phyloP scores from a whole-genome alignment of 1,140 invertebrate genomes.

The Caenorhabditis latens region DNA sequence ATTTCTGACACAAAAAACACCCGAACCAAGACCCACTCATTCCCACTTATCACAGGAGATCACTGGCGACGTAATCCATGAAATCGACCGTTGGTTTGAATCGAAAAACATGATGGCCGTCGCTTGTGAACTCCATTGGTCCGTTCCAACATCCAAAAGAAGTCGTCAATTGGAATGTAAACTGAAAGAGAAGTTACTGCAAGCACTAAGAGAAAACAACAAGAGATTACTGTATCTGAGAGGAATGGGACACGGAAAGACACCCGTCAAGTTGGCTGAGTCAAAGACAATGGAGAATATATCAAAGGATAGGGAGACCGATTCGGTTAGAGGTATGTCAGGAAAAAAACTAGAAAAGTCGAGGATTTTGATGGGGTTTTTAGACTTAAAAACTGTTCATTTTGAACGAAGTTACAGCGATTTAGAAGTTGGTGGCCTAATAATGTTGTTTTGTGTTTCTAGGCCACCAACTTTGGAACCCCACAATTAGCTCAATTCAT shows the following conservation, averaged over 20 bases:
- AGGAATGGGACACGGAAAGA: constrained; percentile 32
- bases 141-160: constrained; percentile 30
- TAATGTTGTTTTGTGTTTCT: no score
- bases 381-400: background rate
- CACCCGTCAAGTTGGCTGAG: constrained; percentile 50
- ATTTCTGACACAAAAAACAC: no score
- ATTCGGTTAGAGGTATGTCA: constrained; percentile 46
- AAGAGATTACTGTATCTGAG: constrained; percentile 55
- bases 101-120: constrained; percentile 38
- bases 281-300: constrained; percentile 59
- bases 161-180: constrained; percentile 12
- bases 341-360: no score
- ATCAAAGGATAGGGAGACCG: constrained; percentile 16
- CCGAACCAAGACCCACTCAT: no score
- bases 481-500: no score
- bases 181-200: constrained; percentile 47
- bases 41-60: background rate
- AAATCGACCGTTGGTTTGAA: constrained; percentile 54
- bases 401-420: background rate
- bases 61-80: background rate
- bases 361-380: background rate
- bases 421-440: background rate
- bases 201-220: constrained; percentile 51
- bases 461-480: no score
- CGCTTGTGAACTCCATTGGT: constrained; percentile 56